A percentile compares a stretch with the other conserved stretches of the same genome.
Evolutionary conservation across 1,140 invertebrate genomes (phyloP).

Genomic region (Papilio polyxenes): DNA sequence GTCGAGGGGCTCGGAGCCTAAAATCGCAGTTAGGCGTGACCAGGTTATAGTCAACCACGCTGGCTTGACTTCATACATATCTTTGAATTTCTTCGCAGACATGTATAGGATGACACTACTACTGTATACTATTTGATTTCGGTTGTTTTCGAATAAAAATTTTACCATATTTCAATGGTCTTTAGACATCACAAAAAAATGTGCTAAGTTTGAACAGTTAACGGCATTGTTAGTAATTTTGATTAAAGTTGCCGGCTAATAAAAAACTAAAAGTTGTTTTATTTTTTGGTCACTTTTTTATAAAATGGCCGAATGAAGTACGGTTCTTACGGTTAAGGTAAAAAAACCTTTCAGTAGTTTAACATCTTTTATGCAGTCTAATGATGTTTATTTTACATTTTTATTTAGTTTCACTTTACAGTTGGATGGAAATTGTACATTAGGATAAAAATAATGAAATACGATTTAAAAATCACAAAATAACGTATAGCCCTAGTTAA

Average conservation of each 20-base stretch:
- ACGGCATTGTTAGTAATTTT: slow-evolving; percentile 25
- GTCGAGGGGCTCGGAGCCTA: no score
- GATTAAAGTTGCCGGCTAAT: background rate
- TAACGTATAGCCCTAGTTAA: no score
- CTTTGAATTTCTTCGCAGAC: no score
- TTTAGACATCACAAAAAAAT: background rate
- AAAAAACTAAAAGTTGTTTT: background rate
- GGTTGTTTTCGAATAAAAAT: no score
- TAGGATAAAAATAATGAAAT: background rate
- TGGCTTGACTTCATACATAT: no score
- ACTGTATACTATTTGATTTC: no score
- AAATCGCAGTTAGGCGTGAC: no score
- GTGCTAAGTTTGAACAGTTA: background rate
- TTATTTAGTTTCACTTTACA: background rate
- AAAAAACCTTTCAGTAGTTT: background rate
- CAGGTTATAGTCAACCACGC: no score
- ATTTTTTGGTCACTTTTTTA: background rate
- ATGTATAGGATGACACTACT: no score
- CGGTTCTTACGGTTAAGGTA: no score
- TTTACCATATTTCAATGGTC: background rate
- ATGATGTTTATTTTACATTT: background rate
- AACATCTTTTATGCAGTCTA: background rate
- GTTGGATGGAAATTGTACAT: background rate
- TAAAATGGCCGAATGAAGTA: background rate
- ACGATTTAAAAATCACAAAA: no score